Base-by-base conservation (phyloP, 2,113 vertebrate species). In the Corynorhinus townsendii region DNA sequence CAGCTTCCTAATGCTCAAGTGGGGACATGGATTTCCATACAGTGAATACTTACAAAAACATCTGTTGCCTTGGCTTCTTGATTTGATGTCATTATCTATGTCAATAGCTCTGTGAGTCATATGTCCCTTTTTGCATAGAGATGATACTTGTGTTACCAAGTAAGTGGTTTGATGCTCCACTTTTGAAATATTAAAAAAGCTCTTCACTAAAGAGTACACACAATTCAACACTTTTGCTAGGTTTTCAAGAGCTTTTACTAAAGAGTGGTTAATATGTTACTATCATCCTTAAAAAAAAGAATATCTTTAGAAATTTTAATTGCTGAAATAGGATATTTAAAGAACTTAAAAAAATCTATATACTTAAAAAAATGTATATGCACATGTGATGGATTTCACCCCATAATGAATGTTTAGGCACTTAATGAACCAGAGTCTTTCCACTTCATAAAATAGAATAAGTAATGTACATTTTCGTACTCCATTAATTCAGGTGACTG, bases 381-480 rank as follows among this genome's bases (percentile, higher is more conserved):
- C 3, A 54, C 4, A 54, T 52, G 38, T 85, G 76, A 92, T 95
- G 43, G n/a, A 73, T 86, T 82, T 88, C 40, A 92, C 10, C 10
- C 22, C 35, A 95, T 93, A 68, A 95, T 56, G 73, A 93, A 38
- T 91, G 11, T 93, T 93, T 96, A 95, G 76, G n/a, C 47, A 93
- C 59, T 96, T 93, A 94, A 95, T 95, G 91, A 95, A 4, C 68
- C 76, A 93, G 73, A 89, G 68, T 89, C 7, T 93, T 84, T 96
- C 80, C 43, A 90, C 81, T 84, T 85, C 81, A 91, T 94, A 93
- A 95, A 52, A 87, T 76, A 92, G 22, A 33, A 86, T 82, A 84
- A 94, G 56, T 96, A 95, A 93, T 90, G 30, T 30, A 90, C 9
- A 77, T 85, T 88, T 96, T 76, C 28, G 71, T 95, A 93, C 66